These are phyloP conservation scores for Chaitophorus viminalis DNA, from an alignment of 2,888 invertebrate genomes.

Conservation along the genomic window DNA sequence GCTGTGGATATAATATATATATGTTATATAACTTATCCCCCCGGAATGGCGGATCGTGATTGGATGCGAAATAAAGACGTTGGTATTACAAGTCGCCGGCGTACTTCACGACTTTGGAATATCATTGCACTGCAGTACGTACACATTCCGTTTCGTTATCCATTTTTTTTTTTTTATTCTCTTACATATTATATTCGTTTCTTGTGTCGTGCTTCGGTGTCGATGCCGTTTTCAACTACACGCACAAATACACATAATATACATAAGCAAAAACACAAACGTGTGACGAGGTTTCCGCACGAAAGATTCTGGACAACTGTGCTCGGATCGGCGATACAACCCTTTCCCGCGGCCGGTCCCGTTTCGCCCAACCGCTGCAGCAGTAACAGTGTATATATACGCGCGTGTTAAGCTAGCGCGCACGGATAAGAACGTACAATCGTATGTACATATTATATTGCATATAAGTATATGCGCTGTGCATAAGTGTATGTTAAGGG, in stretches of 20 bases:
- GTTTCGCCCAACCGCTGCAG: neutral
- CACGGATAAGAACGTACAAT: too few relatives aligned
- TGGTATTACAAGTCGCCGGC: slow-evolving; percentile 40
- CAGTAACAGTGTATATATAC: too few relatives aligned
- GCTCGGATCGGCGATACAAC: neutral
- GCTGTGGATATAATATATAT: neutral
- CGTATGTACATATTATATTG: too few relatives aligned
- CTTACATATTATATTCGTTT: slow-evolving; percentile 9
- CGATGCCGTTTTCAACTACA: slow-evolving; percentile 15
- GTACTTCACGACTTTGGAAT: slow-evolving; percentile 50
- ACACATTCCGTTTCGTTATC: slow-evolving; percentile 24
- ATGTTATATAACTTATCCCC: slow-evolving; percentile 13
- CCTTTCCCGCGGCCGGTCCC: neutral
- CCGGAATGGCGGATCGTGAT: slow-evolving; percentile 54
- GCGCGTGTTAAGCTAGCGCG: neutral
- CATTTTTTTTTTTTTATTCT: neutral
- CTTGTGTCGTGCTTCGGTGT: slow-evolving; percentile 34
- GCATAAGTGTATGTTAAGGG: too few relatives aligned
- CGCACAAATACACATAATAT: neutral
- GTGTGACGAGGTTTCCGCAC: slow-evolving; percentile 70
- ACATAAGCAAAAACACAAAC: neutral
- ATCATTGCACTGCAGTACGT: neutral
- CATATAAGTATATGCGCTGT: neutral
- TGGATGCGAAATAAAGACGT: slow-evolving; percentile 59
- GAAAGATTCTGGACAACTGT: slow-evolving; percentile 65